These are phyloP conservation scores for Antheraea mylitta DNA, from an alignment of 1,140 invertebrate species.

Conservation along the genomic window DNA sequence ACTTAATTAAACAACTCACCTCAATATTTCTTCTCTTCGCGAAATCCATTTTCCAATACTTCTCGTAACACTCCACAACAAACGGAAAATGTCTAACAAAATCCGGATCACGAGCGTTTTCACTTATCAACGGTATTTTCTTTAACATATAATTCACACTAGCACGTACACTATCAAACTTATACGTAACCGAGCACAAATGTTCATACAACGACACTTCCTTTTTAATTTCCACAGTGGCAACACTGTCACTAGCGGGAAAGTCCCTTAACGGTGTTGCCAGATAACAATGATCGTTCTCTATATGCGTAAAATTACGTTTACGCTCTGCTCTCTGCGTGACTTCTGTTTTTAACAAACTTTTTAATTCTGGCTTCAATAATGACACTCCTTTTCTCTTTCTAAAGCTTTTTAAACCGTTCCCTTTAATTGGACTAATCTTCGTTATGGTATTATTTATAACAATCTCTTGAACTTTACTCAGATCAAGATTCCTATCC, in stretches of 20 bases:
- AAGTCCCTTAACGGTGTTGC: constrained; percentile 13
- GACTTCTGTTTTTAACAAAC: constrained; percentile 30
- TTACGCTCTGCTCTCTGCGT: constrained; percentile 6
- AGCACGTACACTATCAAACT: constrained; percentile 41
- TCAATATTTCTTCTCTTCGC: constrained; percentile 73
- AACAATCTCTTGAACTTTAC: constrained; percentile 62
- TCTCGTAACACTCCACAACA: constrained; percentile 57
- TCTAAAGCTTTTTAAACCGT: constrained; percentile 44
- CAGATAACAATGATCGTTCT: constrained; percentile 67
- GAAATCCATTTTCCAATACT: constrained; percentile 66
- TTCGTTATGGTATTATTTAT: constrained; percentile 59
- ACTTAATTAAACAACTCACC: constrained; percentile 46
- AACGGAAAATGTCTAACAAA: constrained; percentile 61
- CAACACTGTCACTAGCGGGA: constrained; percentile 8
- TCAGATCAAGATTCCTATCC: constrained; percentile 57
- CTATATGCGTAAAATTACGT: constrained; percentile 44
- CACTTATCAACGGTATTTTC: constrained; percentile 59
- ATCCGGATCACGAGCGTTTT: constrained; percentile 37
- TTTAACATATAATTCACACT: constrained; percentile 58
- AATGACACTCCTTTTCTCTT: constrained; percentile 46
- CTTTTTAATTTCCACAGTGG: constrained; percentile 25
- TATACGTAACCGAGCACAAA: constrained; percentile 33
- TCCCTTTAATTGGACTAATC: constrained; percentile 56
- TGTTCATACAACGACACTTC: constrained; percentile 32
- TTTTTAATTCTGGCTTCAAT: constrained; percentile 52